Conservation (phyloP, 2,113 vertebrate species). For the Ceyx melanurus region DNA sequence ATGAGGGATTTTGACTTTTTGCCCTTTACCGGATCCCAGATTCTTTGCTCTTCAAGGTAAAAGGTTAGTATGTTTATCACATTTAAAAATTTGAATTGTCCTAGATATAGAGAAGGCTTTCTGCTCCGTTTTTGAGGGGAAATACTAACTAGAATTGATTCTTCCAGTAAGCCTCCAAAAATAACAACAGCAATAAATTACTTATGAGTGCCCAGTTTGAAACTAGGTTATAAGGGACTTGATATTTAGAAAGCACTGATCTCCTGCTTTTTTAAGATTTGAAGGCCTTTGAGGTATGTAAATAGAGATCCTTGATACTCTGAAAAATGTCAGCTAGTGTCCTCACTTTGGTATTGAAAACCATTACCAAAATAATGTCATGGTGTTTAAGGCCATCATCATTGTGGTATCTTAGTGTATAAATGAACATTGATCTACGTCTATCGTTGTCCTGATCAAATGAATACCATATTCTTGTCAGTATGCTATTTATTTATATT, state of each 20-base stretch:
- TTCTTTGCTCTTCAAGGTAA: background rate
- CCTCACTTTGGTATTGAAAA: background rate
- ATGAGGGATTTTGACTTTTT: background rate
- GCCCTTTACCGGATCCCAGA: background rate
- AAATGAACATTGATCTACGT: background rate
- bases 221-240: background rate
- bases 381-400: background rate
- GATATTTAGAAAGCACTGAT: background rate
- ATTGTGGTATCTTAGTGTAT: background rate
- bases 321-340: background rate
- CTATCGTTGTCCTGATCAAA: background rate
- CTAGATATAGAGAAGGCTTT: background rate
- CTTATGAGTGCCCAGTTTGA: slow-evolving; percentile 1
- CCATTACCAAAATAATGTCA: background rate
- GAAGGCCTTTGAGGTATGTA: background rate
- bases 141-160: background rate
- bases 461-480: background rate
- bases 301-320: background rate
- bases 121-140: background rate
- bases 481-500: background rate
- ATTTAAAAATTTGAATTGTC: background rate
- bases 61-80: background rate
- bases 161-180: slow-evolving; percentile 28
- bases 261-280: background rate
- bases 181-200: slow-evolving; percentile 25